Percentiles rank a stretch among this genome's conserved stretches.
phyloP scores from a whole-genome alignment of 2,888 invertebrate genomes.

The Mythimna lalbum region DNA sequence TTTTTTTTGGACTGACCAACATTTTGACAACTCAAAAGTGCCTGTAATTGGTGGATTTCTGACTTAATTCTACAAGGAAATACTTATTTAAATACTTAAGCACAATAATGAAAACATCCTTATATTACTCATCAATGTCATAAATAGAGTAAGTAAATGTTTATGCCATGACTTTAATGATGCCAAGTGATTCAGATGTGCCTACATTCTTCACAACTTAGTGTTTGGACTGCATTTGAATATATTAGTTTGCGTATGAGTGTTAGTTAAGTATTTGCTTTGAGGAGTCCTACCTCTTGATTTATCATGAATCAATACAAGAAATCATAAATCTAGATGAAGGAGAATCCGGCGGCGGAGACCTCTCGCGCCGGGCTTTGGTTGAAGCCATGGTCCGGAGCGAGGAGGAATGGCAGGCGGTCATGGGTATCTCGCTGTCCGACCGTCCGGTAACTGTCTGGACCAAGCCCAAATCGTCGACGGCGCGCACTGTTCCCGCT shows the following conservation, averaged over 20 bases:
- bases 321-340: too few relatives aligned
- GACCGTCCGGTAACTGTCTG: too few relatives aligned
- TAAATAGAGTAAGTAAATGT: constrained; percentile 18
- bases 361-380: too few relatives aligned
- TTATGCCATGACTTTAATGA: constrained; percentile 6
- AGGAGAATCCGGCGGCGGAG: too few relatives aligned
- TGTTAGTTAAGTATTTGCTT: constrained; percentile 12
- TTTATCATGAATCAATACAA: not conserved
- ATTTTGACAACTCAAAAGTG: too few relatives aligned
- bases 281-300: constrained; percentile 1
- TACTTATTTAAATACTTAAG: constrained; percentile 57
- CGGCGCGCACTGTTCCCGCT: too few relatives aligned
- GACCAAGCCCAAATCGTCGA: too few relatives aligned
- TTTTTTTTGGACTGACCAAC: too few relatives aligned
- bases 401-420: too few relatives aligned
- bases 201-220: constrained; percentile 43
- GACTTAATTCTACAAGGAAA: constrained; percentile 56
- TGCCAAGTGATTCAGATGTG: constrained; percentile 35
- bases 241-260: constrained; percentile 12
- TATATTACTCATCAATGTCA: constrained; percentile 31
- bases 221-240: constrained; percentile 24
- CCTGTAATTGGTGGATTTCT: too few relatives aligned
- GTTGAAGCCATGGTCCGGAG: too few relatives aligned
- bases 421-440: too few relatives aligned
- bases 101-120: constrained; percentile 18